A percentile compares a stretch with the other conserved stretches of the same genome.
These are phyloP conservation scores for Nemurella pictetii DNA, from an alignment of 2,888 invertebrate species.

Conservation along the genomic window DNA sequence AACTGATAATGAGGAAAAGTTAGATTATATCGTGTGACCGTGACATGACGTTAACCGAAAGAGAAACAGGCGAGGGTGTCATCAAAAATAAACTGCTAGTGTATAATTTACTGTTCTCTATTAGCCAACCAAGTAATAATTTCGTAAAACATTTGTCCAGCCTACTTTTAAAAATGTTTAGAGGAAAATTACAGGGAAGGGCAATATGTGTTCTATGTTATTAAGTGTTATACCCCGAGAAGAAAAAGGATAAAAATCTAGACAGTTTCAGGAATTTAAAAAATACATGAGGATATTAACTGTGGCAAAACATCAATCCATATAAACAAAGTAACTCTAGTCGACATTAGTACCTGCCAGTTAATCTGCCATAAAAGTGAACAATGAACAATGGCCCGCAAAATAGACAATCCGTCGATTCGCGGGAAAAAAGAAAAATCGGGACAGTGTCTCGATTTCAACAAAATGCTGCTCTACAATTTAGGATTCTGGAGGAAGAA, in stretches of 20 bases:
- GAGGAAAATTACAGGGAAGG: neutral
- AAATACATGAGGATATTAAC: too few species aligned
- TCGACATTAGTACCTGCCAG: too few species aligned
- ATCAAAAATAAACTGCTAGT: neutral
- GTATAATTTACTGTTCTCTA: neutral
- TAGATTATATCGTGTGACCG: too few species aligned
- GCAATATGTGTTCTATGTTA: too few species aligned
- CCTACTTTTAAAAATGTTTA: neutral
- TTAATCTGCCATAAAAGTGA: neutral
- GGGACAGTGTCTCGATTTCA: neutral
- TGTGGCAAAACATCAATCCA: too few species aligned
- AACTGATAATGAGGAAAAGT: neutral
- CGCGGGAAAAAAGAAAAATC: neutral
- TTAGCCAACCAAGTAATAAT: neutral
- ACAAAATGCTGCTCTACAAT: neutral
- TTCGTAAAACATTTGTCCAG: neutral
- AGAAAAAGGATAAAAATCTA: too few species aligned
- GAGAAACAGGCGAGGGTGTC: neutral
- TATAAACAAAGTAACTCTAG: too few species aligned
- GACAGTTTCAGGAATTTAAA: too few species aligned
- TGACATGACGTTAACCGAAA: neutral
- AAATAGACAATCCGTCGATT: neutral
- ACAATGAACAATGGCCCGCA: neutral
- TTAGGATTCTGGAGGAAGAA: neutral
- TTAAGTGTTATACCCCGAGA: too few species aligned